Base-by-base conservation (phyloP, 2,113 vertebrate genomes). In the Hippopotamus amphibius region DNA sequence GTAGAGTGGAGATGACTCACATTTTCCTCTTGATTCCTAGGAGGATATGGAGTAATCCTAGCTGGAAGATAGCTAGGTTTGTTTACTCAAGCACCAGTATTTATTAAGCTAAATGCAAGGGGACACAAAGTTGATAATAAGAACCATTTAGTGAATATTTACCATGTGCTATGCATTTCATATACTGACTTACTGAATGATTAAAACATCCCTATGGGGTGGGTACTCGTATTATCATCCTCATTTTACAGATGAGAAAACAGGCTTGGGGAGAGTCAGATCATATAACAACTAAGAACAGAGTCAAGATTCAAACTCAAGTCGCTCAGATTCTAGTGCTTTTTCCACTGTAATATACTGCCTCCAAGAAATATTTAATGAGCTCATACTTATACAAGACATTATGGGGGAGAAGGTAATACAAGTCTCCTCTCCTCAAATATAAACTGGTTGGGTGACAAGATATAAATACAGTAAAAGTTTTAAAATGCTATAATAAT, bases 1-100 rank as follows among this genome's bases (percentile, higher is more conserved):
- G 65, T 68, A 65, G 5, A 91, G 87, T 90, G 59, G 26, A 84
- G 41, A 90, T 95, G 80, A 96, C 33, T 74, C 87, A 89, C 4
- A 76, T 90, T 92, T 95, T 96, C 46, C 88, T 88, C 63, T 96
- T 84, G 80, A 90, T 87, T 96, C 43, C 43, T 79, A 72, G 1
- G n/a, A 97, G 37, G 72, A 37, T 53, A 46, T 87, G 28, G 46
- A 66, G 7, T 79, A 84, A 91, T 81, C 5, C 24, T 80, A 16
- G 57, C 66, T 87, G n/a, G 43, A 82, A 91, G 21, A 95, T 83
- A 65, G 9, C 3, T 48, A 30, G 77, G 22, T 69, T 83, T 6
- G 71, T 68, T 85, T 14, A 88, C 69, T 86, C 30, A 57, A 76
- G 28, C 84, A 28, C 79, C 83, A 86, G n/a, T 63, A 89, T 89